These are phyloP conservation scores for Hucho hucho DNA, from an alignment of 2,113 vertebrate genomes.

Conservation along the genomic window DNA sequence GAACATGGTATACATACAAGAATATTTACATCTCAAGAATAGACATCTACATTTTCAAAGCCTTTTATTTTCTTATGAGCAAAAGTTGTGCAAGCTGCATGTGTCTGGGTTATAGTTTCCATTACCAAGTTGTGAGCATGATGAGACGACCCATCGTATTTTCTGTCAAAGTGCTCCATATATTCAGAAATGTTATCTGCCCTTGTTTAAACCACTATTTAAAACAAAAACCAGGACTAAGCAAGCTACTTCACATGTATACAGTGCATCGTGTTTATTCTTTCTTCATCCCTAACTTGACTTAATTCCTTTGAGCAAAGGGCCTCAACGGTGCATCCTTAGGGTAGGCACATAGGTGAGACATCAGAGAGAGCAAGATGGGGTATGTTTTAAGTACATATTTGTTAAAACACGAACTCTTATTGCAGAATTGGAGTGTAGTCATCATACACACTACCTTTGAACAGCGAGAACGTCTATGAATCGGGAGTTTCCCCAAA, in stretches of 20 bases:
- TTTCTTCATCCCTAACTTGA: background rate
- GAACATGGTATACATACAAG: background rate
- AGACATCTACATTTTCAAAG: background rate
- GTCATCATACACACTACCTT: too few relatives aligned
- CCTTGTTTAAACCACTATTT: background rate
- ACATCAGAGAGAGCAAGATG: background rate
- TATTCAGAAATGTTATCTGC: background rate
- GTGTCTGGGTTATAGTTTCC: background rate
- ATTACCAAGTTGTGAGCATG: background rate
- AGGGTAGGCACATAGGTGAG: background rate
- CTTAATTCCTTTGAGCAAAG: background rate
- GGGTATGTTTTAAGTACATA: background rate
- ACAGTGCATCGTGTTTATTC: background rate
- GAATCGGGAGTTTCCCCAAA: background rate
- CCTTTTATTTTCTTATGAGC: conserved; percentile 15
- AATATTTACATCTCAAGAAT: background rate
- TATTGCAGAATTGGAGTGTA: too few relatives aligned
- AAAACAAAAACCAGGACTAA: background rate
- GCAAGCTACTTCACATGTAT: background rate
- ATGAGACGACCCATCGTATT: background rate
- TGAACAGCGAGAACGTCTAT: background rate
- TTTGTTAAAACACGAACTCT: background rate
- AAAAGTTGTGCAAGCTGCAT: conserved; percentile 21
- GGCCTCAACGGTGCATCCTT: background rate
- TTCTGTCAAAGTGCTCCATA: background rate